Evolutionary conservation across 1,140 invertebrate genomes (phyloP).

Genomic region (Drosophila lini): DNA sequence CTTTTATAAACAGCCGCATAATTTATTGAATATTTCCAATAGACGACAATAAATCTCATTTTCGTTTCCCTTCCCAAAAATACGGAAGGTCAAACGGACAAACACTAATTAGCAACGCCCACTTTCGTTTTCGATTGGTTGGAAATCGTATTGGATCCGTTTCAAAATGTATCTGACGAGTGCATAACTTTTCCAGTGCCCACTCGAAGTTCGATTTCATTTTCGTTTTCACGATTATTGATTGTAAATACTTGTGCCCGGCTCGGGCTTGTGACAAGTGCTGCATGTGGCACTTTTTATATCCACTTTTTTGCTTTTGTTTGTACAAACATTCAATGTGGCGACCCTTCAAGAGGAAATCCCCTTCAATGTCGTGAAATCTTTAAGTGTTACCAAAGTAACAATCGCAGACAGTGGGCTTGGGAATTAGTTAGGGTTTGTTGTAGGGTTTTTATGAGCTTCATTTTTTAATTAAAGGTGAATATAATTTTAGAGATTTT

Average conservation of each 20-base stretch:
- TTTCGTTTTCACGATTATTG: conserved; percentile 47
- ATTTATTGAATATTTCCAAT: conserved; percentile 33
- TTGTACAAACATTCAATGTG: neutral
- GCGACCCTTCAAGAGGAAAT: conserved; percentile 19
- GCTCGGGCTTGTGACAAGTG: conserved; percentile 47
- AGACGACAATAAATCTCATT: conserved; percentile 43
- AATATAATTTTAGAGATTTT: too few relatives aligned
- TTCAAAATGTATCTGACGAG: conserved; percentile 51
- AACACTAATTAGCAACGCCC: conserved; percentile 69
- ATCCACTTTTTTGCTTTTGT: conserved; percentile 19
- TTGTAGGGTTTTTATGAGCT: neutral
- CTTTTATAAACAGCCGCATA: conserved; percentile 1
- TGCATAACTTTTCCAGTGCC: conserved; percentile 46
- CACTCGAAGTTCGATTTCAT: conserved; percentile 33
- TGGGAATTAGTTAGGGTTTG: conserved; percentile 2
- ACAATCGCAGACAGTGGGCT: neutral
- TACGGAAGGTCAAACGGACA: conserved; percentile 53
- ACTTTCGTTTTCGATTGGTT: conserved; percentile 36
- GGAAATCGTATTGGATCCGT: conserved; percentile 20
- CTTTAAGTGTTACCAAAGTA: conserved; percentile 8
- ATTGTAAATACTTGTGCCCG: conserved; percentile 59
- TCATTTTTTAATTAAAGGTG: neutral
- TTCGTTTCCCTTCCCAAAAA: conserved; percentile 13
- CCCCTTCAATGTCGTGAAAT: conserved; percentile 37
- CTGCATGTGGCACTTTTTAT: conserved; percentile 48